These are phyloP conservation scores for Phenacoccus solenopsis DNA, from an alignment of 1,140 invertebrate genomes.

Conservation along the genomic window DNA sequence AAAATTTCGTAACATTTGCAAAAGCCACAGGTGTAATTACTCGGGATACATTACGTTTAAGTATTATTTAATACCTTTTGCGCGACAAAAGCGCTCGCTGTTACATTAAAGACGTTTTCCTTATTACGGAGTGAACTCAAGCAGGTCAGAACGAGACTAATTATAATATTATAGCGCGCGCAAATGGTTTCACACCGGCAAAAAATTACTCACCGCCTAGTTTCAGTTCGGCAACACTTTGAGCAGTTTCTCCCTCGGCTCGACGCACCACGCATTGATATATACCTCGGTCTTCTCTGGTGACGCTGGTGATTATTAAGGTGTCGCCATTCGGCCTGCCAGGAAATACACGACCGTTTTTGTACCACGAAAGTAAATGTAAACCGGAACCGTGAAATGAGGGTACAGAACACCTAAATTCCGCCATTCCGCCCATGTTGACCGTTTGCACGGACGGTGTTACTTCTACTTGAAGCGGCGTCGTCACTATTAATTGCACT, in stretches of 20 bases:
- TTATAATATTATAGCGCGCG: too few relatives aligned
- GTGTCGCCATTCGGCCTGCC: slow-evolving; percentile 48
- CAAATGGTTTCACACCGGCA: neutral
- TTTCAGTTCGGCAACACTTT: slow-evolving; percentile 63
- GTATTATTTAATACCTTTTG: neutral
- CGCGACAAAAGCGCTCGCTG: neutral
- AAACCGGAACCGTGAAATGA: slow-evolving; percentile 26
- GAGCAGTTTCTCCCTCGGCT: slow-evolving; percentile 60
- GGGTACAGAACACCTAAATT: slow-evolving; percentile 52
- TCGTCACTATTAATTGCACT: slow-evolving; percentile 48
- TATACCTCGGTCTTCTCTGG: slow-evolving; percentile 67
- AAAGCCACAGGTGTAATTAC: slow-evolving; percentile 16
- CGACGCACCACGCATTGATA: slow-evolving; percentile 68
- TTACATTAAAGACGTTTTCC: too few relatives aligned
- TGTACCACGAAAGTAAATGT: slow-evolving; percentile 45
- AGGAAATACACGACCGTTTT: slow-evolving; percentile 56
- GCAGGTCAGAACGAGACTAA: too few relatives aligned
- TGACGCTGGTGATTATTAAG: slow-evolving; percentile 50
- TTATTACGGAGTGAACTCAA: too few relatives aligned
- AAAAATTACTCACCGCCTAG: slow-evolving; percentile 52
- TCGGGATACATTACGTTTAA: slow-evolving; percentile 5
- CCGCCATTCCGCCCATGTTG: slow-evolving; percentile 59
- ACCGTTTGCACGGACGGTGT: slow-evolving; percentile 55
- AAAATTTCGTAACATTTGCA: neutral
- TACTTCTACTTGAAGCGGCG: slow-evolving; percentile 55